These are phyloP conservation scores for Rhagoletis zephyria DNA, from an alignment of 1,140 invertebrate species.

Conservation along the genomic window DNA sequence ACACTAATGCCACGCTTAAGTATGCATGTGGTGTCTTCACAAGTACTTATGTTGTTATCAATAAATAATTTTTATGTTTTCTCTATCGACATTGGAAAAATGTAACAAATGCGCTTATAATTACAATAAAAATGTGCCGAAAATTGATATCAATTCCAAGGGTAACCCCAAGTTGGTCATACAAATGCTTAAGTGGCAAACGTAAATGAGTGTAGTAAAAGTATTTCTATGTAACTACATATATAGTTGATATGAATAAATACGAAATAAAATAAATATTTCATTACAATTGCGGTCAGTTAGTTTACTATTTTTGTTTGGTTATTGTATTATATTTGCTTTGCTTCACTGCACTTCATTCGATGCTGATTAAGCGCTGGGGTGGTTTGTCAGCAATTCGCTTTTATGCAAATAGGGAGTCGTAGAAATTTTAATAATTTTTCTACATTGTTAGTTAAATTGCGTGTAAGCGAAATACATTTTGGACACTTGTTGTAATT, in stretches of 20 bases:
- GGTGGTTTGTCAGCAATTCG: background rate
- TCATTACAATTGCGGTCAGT: constrained; percentile 22
- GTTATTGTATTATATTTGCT: background rate
- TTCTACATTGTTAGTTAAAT: background rate
- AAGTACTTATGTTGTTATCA: background rate
- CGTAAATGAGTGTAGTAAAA: background rate
- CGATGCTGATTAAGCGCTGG: background rate
- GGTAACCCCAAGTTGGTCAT: constrained; percentile 15
- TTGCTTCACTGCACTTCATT: background rate
- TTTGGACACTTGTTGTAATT: constrained; percentile 33
- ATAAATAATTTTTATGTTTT: constrained; percentile 48
- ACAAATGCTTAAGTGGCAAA: background rate
- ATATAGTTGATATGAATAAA: background rate
- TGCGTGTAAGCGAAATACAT: constrained; percentile 5
- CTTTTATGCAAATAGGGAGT: constrained; percentile 6
- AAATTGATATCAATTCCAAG: background rate
- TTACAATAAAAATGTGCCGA: constrained; percentile 46
- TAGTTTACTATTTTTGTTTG: background rate
- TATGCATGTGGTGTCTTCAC: background rate
- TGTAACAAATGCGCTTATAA: constrained; percentile 51
- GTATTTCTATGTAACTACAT: background rate
- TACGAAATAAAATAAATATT: constrained; percentile 5
- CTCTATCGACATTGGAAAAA: background rate
- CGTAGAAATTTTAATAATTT: background rate
- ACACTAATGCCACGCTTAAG: background rate